Conservation (phyloP, 2,113 vertebrate genomes). For the Lamprotornis superbus region DNA sequence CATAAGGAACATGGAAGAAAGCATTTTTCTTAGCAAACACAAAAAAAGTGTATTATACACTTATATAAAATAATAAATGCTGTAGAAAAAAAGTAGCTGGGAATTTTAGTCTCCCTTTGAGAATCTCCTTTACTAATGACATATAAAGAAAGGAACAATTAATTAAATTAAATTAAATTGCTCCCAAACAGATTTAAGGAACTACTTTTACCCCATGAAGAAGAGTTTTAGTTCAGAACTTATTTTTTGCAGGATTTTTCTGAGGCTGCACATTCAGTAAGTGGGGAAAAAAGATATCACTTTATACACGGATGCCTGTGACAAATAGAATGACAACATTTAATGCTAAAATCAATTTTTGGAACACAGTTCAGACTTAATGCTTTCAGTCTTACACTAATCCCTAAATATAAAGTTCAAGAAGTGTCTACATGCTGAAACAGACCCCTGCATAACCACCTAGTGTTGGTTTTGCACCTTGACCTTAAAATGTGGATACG, state of each 20-base stretch:
- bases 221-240: background rate
- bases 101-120: background rate
- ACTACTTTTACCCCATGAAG: background rate
- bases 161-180: background rate
- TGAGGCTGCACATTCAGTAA: background rate
- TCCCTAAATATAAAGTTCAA: background rate
- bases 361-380: background rate
- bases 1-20: background rate
- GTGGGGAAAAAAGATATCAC: background rate
- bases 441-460: background rate
- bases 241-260: background rate
- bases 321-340: background rate
- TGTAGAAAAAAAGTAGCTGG: background rate
- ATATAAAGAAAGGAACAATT: background rate
- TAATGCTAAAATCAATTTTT: background rate
- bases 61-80: background rate
- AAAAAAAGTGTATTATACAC: fast-evolving
- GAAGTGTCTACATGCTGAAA: background rate
- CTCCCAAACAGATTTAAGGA: background rate
- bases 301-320: background rate
- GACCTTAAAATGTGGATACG: fast-evolving
- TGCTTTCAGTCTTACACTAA: background rate
- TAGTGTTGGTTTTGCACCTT: background rate
- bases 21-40: background rate
- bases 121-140: background rate